These are phyloP conservation scores for Polymixis flavicincta DNA, from an alignment of 2,888 invertebrate genomes.

Conservation along the genomic window DNA sequence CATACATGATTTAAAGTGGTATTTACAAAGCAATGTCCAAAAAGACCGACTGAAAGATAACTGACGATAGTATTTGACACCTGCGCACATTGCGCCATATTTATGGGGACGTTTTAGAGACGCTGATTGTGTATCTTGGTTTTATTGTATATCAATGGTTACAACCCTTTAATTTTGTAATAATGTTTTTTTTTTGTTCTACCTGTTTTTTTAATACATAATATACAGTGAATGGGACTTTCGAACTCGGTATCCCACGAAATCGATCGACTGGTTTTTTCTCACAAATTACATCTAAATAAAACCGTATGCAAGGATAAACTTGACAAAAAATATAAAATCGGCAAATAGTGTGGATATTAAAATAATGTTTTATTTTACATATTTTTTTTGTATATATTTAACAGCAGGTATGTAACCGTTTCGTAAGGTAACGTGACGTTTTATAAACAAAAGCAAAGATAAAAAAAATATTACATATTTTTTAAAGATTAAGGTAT, in stretches of 20 bases:
- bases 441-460: background rate
- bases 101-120: no score
- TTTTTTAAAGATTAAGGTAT: background rate
- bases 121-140: no score
- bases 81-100: no score
- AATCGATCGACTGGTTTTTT: background rate
- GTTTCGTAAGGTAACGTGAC: background rate
- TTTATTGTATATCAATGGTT: no score
- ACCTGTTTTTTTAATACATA: background rate
- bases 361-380: slow-evolving; percentile 2
- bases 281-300: slow-evolving; percentile 8
- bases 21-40: no score
- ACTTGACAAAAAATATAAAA: background rate
- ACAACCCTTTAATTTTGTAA: background rate
- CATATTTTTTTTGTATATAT: background rate
- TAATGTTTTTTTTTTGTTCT: background rate
- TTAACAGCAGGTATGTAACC: background rate
- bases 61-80: no score
- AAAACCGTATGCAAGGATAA: slow-evolving; percentile 11
- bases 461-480: background rate
- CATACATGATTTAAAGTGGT: no score
- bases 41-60: no score
- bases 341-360: slow-evolving; percentile 5
- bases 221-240: background rate
- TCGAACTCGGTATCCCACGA: background rate